Conservation (phyloP, 2,888 invertebrate species). For the Pollenia griseotomentosa region DNA sequence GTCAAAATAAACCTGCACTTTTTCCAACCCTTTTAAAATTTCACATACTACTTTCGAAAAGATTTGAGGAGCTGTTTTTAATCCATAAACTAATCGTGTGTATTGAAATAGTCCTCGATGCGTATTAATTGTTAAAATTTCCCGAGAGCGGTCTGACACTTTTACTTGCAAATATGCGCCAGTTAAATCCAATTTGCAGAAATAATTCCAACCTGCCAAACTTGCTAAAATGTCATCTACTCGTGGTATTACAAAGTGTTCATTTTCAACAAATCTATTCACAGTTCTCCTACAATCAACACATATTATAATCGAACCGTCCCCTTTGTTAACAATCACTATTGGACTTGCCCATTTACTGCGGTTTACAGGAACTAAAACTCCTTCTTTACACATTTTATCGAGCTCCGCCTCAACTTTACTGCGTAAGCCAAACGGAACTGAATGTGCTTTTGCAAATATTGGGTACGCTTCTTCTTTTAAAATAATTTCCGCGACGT, state of each 20-base stretch:
- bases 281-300: conserved; percentile 78
- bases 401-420: conserved; percentile 64
- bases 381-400: conserved; percentile 53
- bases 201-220: conserved; percentile 71
- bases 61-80: conserved; percentile 58
- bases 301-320: conserved; percentile 74
- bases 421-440: conserved; percentile 32
- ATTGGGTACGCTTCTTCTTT: conserved; percentile 39
- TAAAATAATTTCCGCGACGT: conserved; percentile 38
- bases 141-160: conserved; percentile 49
- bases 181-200: conserved; percentile 55
- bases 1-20: conserved; percentile 45
- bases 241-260: conserved; percentile 76
- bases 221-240: conserved; percentile 59
- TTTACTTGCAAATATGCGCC: conserved; percentile 55
- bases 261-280: conserved; percentile 69
- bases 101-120: conserved; percentile 45
- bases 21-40: conserved; percentile 39
- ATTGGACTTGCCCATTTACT: conserved; percentile 78
- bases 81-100: conserved; percentile 39
- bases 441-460: conserved; percentile 33
- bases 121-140: conserved; percentile 59
- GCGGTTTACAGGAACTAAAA: conserved; percentile 72
- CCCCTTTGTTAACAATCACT: conserved; percentile 76
- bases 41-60: conserved; percentile 47